Evolutionary conservation across 2,113 vertebrate genomes (phyloP).

Genomic region (Candoia aspera): DNA sequence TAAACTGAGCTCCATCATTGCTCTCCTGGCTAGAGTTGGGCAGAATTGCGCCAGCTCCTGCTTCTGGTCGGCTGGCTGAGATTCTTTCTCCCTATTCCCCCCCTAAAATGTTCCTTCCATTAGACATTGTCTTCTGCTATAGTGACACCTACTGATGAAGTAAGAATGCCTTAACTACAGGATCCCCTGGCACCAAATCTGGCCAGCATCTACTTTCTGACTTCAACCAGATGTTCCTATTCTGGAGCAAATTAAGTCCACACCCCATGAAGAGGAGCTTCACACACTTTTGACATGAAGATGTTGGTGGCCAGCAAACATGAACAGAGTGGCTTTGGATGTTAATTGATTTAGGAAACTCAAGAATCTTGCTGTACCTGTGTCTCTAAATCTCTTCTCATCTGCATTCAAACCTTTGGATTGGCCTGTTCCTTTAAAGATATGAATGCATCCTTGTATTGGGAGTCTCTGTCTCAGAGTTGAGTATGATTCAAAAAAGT

Average conservation of each 20-base stretch:
- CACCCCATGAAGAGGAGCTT: conserved; percentile 46
- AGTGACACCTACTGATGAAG: conserved; percentile 74
- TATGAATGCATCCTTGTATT: not conserved
- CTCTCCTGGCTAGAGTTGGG: conserved; percentile 63
- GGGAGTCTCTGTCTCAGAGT: not conserved
- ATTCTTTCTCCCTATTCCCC: conserved; percentile 46
- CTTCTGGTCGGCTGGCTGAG: conserved; percentile 65
- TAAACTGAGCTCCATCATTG: conserved; percentile 65
- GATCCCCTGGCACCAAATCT: conserved; percentile 57
- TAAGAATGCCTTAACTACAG: conserved; percentile 60
- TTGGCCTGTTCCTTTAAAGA: not conserved
- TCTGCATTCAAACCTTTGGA: not conserved
- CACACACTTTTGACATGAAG: conserved; percentile 28
- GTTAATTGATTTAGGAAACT: not conserved
- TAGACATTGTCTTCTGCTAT: conserved; percentile 68
- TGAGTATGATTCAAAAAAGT: not conserved
- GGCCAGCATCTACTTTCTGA: conserved; percentile 70
- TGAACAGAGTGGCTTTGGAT: conserved; percentile 9
- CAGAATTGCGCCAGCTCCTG: conserved; percentile 59
- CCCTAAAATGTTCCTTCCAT: conserved; percentile 60
- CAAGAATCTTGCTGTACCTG: not conserved
- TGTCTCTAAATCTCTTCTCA: not conserved
- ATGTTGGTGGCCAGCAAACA: not conserved
- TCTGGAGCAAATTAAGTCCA: conserved; percentile 64
- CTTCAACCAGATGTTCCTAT: conserved; percentile 67